Percentiles rank a stretch among this genome's conserved stretches.
These are phyloP conservation scores for Hylaeus volcanicus DNA, from an alignment of 1,140 invertebrate species.

Conservation along the genomic window DNA sequence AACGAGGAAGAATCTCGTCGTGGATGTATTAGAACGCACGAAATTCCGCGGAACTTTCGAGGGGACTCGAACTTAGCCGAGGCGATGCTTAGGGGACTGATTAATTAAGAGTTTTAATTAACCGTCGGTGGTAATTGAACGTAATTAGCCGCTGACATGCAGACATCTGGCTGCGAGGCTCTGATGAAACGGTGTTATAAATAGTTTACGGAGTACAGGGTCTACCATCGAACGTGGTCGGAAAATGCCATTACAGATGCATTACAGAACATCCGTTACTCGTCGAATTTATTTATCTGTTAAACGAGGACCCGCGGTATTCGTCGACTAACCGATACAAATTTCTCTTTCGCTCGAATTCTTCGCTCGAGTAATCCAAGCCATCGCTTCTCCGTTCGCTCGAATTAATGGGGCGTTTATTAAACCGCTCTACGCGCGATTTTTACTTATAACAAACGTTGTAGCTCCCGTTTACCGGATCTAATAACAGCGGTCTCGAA, in stretches of 20 bases:
- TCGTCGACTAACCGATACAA: too few relatives aligned
- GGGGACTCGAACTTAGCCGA: neutral
- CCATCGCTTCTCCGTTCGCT: neutral
- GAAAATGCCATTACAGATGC: too few relatives aligned
- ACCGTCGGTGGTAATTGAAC: conserved; percentile 36
- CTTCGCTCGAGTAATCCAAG: too few relatives aligned
- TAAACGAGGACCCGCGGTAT: too few relatives aligned
- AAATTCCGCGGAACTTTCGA: conserved; percentile 26
- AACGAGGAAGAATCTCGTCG: conserved; percentile 14
- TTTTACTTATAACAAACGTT: neutral
- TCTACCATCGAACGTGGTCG: neutral
- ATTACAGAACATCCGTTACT: neutral
- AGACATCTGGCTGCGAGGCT: neutral
- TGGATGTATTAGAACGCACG: neutral
- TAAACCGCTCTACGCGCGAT: neutral
- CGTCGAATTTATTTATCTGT: too few relatives aligned
- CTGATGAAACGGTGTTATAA: conserved; percentile 19
- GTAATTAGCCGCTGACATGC: conserved; percentile 31
- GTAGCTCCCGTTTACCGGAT: too few relatives aligned
- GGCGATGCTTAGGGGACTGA: conserved; percentile 17
- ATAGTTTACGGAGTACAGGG: neutral
- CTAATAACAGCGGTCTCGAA: neutral
- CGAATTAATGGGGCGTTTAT: neutral
- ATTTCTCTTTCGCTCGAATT: too few relatives aligned
- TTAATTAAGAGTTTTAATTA: conserved; percentile 52